Evolutionary conservation across 2,888 invertebrate genomes (phyloP).

Genomic region (Eugnorisma glareosa): DNA sequence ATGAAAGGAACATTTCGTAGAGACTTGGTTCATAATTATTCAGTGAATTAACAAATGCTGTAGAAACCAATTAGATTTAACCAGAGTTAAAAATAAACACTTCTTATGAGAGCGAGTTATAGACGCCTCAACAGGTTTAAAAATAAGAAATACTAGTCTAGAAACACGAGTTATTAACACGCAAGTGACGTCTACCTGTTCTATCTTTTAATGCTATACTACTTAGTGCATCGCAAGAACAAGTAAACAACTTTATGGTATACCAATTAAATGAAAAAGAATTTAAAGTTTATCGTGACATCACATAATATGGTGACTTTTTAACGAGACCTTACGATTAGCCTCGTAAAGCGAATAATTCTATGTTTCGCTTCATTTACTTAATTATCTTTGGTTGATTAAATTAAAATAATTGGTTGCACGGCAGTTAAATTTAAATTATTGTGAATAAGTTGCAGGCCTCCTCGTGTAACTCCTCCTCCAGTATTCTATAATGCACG

Average conservation of each 20-base stretch:
- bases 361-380: constrained; percentile 20
- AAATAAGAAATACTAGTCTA: constrained; percentile 38
- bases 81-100: constrained; percentile 1
- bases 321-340: neutral
- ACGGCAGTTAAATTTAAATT: neutral
- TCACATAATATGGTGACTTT: neutral
- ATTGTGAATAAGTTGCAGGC: constrained; percentile 1
- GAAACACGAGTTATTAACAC: constrained; percentile 36
- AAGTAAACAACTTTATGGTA: neutral
- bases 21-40: too few relatives aligned
- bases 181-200: constrained; percentile 23
- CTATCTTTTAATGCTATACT: neutral
- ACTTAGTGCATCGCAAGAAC: neutral
- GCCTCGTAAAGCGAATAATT: constrained; percentile 17
- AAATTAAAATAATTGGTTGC: neutral
- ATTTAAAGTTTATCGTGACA: neutral
- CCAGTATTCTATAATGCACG: neutral
- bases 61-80: too few relatives aligned
- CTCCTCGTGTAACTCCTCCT: neutral
- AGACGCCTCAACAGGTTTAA: constrained; percentile 49
- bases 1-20: neutral
- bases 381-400: constrained; percentile 11
- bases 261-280: constrained; percentile 1
- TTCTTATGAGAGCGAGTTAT: neutral
- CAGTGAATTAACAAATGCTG: too few relatives aligned